Base-by-base conservation (phyloP, 2,797 vertebrate species). In the Phoxinus dragarum region DNA sequence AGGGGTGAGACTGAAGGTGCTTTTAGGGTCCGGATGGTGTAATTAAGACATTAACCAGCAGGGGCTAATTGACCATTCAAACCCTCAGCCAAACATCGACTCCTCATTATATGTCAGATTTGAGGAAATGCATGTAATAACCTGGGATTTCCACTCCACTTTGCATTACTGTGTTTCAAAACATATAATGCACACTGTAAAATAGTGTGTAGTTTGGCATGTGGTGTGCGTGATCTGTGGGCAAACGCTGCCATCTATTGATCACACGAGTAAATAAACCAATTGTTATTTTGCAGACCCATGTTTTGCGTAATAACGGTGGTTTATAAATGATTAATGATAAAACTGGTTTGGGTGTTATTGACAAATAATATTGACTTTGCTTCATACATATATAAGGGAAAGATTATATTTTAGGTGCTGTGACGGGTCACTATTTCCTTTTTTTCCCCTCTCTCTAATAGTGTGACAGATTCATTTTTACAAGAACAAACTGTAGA, bases 161-260 rank as follows among this genome's bases (percentile, higher is more conserved):
- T 47, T 11, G 7, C 14, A 34, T 19, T 66, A 21, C 19, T 23
- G 19, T 56, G 19, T 17, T 49, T 49, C 34, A 52, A 9, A 5
- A 74, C 27, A 56, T 11, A 11, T 36, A 34, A 23, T 5, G 67
- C 1, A 42, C n/a, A 21, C 47, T 74, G 27, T 74, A 11, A 36
- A 21, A 23, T 8, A 31, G 14, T 11, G 67, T 69, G 36, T 10
- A 16, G 16, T 74, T 34, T 49, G 34, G 66, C 47, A 56, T 81
- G 47, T 21, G 80, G 31, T 2, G 8, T 38, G 17, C 9, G 1
- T 7, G 36, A 68, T 66, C 42, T 66, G 74, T 56, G 49, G 36
- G 14, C 34, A 44, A 21, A 82, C 34, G 36, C 77, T 91, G 92
- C 92, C 94, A 90, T 85, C 95, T 95, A 89, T 79, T 92, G 95